Evolutionary conservation across 2,797 vertebrate species (phyloP).

Genomic region (Chaenodraco wilsoni): DNA sequence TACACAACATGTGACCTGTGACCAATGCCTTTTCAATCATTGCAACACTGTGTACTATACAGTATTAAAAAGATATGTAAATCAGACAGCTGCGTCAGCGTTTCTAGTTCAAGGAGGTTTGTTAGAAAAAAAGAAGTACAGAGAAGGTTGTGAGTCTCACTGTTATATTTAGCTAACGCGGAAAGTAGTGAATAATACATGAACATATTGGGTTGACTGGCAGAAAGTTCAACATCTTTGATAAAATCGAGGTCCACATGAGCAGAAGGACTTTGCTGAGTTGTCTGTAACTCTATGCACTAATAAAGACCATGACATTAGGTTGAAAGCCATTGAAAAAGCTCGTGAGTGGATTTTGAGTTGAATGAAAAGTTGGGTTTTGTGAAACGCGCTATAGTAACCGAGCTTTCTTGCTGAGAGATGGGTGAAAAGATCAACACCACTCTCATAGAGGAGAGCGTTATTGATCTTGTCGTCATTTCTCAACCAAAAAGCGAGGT

Average conservation of each 20-base stretch:
- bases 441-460: not conserved
- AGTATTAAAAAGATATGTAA: not conserved
- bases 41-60: slow-evolving; percentile 2
- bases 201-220: not conserved
- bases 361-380: not conserved
- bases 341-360: not conserved
- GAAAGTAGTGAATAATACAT: not conserved
- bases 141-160: not conserved
- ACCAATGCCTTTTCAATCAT: slow-evolving; percentile 19
- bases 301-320: not conserved
- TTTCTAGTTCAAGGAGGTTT: not conserved
- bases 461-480: not conserved
- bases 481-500: not conserved
- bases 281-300: not conserved
- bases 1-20: slow-evolving; percentile 39
- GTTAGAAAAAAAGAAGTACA: not conserved
- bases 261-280: not conserved
- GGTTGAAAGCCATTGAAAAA: not conserved
- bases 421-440: not conserved
- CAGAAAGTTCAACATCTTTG: not conserved
- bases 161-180: not conserved
- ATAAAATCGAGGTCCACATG: not conserved
- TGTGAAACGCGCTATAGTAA: not conserved
- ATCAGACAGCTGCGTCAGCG: not conserved
- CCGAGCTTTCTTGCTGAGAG: not conserved